Base-by-base conservation (phyloP, 2,797 vertebrate genomes). In the Australoheros facetus region DNA sequence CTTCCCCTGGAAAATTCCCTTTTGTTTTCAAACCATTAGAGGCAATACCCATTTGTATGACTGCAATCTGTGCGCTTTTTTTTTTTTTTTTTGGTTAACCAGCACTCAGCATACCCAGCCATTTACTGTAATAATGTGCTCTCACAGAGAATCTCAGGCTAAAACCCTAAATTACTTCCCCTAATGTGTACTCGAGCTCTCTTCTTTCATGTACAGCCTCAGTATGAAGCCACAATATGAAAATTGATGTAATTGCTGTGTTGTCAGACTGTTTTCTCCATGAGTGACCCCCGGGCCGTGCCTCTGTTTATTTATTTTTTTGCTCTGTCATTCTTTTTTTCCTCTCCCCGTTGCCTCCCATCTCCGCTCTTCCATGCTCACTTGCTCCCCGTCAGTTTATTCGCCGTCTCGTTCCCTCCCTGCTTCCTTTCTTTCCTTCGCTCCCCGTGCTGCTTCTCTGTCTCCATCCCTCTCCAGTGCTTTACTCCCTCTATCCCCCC, bases 161-260 rank as follows among this genome's bases (percentile, higher is more conserved):
- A 85, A 90, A 89, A 85, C 56, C 86, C 76, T 1, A 74, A 77
- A 87, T 87, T 19, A 79, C 78, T 83, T 82, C 71, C 87, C 70
- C 77, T 86, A 79, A 89, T 91, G 86, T 78, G 84, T 32, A 4
- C 71, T 79, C 42, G 4, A 75, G 80, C 85, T 55, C 80, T 28
- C 70, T 72, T 77, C 82, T 76, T 80, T 83, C 76, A 62, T 82
- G 73, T 70, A 58, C 51, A 12, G 72, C 23, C 81, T 73, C 82
- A n/a, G 71, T 45, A 37, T 80, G 73, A 81, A 85, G 83, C 78
- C 87, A 80, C 79, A 73, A 81, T 75, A 81, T 90, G 87, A 89
- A 92, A 92, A 92, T 89, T 59, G 83, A 78, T 82, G 86, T 92
- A 90, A 93, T 88, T 89, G 91, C 75, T 21, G 53, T 88, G 83